A percentile compares a stretch with the other conserved stretches of the same genome.
phyloP scores from a whole-genome alignment of 2,113 vertebrate genomes.

The Dasyurus viverrinus region DNA sequence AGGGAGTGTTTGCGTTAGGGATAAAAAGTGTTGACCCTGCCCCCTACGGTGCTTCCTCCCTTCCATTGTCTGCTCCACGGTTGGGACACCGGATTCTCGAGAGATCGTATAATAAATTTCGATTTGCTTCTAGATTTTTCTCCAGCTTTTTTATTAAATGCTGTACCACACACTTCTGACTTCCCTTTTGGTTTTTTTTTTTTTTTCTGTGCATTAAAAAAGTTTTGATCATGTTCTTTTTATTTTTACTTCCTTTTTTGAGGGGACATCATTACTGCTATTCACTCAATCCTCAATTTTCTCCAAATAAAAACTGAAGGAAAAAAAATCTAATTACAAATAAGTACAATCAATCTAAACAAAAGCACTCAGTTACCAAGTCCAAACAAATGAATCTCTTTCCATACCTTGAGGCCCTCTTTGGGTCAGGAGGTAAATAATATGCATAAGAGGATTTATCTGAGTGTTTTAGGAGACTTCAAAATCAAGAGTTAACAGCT shows the following conservation, averaged over 20 bases:
- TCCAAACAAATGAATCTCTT: neutral
- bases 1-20: too few relatives aligned
- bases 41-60: too few relatives aligned
- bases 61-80: too few relatives aligned
- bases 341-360: neutral
- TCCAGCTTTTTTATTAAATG: too few relatives aligned
- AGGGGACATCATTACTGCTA: neutral
- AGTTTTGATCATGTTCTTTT: neutral
- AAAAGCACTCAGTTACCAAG: neutral
- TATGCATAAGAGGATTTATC: neutral
- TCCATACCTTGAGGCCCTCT: neutral
- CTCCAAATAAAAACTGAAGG: neutral
- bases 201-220: neutral
- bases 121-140: too few relatives aligned
- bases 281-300: neutral
- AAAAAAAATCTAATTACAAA: neutral
- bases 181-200: too few relatives aligned
- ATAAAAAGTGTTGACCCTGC: too few relatives aligned
- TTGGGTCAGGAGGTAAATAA: neutral
- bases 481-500: neutral
- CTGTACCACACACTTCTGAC: too few relatives aligned
- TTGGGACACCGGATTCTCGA: too few relatives aligned
- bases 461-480: neutral
- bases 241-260: neutral
- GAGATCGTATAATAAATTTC: too few relatives aligned